phyloP scores from a whole-genome alignment of 1,140 invertebrate species.

The Rhyacophila brunnea region DNA sequence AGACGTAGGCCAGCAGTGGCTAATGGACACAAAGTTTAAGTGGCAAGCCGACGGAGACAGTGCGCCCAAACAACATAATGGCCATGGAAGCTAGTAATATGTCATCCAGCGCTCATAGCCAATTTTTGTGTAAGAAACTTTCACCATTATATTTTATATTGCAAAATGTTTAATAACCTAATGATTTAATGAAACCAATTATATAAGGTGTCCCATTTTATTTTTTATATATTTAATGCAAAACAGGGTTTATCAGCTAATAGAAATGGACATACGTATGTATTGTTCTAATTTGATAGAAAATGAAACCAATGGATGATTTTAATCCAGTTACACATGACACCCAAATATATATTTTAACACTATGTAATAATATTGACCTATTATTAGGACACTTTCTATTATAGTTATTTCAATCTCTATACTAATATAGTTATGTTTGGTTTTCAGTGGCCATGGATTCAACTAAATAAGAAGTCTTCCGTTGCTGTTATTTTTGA shows the following conservation, averaged over 20 bases:
- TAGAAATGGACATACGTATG: too few species aligned
- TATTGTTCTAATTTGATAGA: too few species aligned
- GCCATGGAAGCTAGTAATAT: conserved; percentile 33
- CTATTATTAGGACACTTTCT: too few species aligned
- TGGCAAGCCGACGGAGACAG: conserved; percentile 71
- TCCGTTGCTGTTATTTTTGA: conserved; percentile 6
- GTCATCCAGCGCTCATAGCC: background rate
- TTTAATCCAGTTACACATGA: too few species aligned
- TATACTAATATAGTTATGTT: background rate
- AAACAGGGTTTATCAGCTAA: too few species aligned
- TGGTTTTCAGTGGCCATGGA: conserved; percentile 15
- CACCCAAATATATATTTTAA: too few species aligned
- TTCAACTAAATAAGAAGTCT: conserved; percentile 22
- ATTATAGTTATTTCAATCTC: background rate
- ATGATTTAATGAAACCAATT: too few species aligned
- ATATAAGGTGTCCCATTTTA: too few species aligned
- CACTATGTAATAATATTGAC: too few species aligned
- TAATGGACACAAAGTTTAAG: conserved; percentile 93
- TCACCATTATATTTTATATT: too few species aligned
- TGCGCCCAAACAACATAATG: conserved; percentile 28
- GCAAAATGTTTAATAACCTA: background rate
- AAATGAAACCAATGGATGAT: too few species aligned
- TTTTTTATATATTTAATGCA: too few species aligned
- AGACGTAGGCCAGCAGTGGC: conserved; percentile 82
- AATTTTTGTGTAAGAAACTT: background rate